These are phyloP conservation scores for Ambastaia sidthimunki DNA, from an alignment of 2,797 vertebrate species.

Conservation along the genomic window DNA sequence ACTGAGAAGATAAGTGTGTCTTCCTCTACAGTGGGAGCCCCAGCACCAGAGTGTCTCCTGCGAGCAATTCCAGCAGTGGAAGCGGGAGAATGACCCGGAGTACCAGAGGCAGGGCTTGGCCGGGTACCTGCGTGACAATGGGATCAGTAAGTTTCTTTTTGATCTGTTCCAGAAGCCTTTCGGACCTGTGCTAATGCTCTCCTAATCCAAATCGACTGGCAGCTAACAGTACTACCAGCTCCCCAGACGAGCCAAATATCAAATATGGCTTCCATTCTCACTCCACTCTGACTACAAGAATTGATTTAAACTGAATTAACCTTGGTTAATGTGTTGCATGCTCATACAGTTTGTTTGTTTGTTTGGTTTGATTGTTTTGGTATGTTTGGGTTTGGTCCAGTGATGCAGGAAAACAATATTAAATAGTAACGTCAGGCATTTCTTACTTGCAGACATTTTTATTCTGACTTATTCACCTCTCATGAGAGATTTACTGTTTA, in stretches of 20 bases:
- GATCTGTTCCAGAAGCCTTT: constrained; percentile 2
- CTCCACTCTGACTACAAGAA: not conserved
- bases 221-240: constrained; percentile 7
- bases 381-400: constrained; percentile 4
- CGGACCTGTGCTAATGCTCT: not conserved
- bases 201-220: constrained; percentile 6
- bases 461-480: not conserved
- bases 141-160: constrained; percentile 82
- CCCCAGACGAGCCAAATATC: not conserved
- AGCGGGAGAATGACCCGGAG: constrained; percentile 89
- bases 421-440: constrained; percentile 13
- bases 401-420: constrained; percentile 13
- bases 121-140: constrained; percentile 88
- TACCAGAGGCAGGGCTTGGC: constrained; percentile 91
- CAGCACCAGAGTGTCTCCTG: constrained; percentile 87
- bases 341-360: constrained; percentile 6
- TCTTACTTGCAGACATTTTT: constrained; percentile 20
- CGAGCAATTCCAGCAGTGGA: constrained; percentile 90
- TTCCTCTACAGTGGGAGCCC: constrained; percentile 83
- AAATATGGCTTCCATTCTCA: not conserved
- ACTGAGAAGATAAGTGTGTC: not conserved
- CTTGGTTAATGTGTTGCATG: not conserved
- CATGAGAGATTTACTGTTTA: not conserved
- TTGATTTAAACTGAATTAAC: not conserved
- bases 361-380: not conserved